Evolutionary conservation across 2,113 vertebrate species (phyloP), one percentile per base, ranked within the genome.

Genomic region (Cinclus cinclus): DNA sequence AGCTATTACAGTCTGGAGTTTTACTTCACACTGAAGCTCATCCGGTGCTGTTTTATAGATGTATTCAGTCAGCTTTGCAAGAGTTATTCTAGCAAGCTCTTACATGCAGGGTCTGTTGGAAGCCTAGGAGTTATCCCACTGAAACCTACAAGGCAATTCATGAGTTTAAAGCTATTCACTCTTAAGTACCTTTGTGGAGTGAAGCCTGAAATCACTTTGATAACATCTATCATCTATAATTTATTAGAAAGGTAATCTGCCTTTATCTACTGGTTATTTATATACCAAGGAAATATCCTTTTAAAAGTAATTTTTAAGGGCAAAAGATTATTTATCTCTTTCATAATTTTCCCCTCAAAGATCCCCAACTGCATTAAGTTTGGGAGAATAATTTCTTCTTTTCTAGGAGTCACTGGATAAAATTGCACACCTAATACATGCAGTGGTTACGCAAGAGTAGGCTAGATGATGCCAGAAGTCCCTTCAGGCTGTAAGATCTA

Each of bases 161-260:
- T 1, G 2, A 58, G 7, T 77, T 88, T 92, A 80, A 90, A 95
- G 42, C 71, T 86, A 20, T 90, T 90, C 67, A 46, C 12, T 83
- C 35, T 69, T 86, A 90, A 93, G 74, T 83, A 69, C 52, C 47
- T 87, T 77, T 89, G 73, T 84, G 56, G 76, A 86, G 18, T n/a
- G 44, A 90, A 92, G 68, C 76, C 89, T 86, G 56, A 92, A 94
- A 93, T 90, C 52, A 71, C 80, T 86, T 89, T 31, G 42, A 87
- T 87, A 92, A 33, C 33, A 47, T 67, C 39, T 90, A 59, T 39
- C 42, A 49, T 67, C 52, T 86, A 56, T 83, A 2, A 63, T 95
- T 86, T 90, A 70, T 65, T 63, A 55, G 50, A 86, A 83, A 78
- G 16, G 23, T 56, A 64, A 80, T 73, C 23, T 87, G 27, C 31